phyloP scores from a whole-genome alignment of 2,888 invertebrate species.

The Epicampocera succincta region DNA sequence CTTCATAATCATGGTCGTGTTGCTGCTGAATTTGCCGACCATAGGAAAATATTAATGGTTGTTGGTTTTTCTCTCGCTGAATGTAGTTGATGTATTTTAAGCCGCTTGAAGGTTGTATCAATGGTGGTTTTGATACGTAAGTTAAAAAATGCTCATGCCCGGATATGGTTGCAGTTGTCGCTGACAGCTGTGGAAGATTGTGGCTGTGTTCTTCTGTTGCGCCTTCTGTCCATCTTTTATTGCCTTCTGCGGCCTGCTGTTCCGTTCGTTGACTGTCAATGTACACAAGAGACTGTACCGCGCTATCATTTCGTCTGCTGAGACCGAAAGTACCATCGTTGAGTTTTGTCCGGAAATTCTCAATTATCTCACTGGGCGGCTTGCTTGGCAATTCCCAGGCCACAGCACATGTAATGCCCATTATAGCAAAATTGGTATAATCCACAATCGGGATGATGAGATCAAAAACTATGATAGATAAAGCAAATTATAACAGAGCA shows the following conservation, averaged over 20 bases:
- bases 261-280: conserved; percentile 60
- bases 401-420: conserved; percentile 88
- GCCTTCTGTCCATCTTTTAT: conserved; percentile 23
- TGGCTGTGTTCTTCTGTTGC: not conserved
- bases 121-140: conserved; percentile 26
- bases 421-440: conserved; percentile 83
- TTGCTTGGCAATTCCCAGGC: conserved; percentile 90
- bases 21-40: conserved; percentile 37
- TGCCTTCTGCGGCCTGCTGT: conserved; percentile 1
- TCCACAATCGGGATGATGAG: conserved; percentile 81
- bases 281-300: conserved; percentile 62
- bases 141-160: conserved; percentile 49
- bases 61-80: conserved; percentile 22
- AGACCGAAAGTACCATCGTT: conserved; percentile 77
- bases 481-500: conserved; percentile 49
- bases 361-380: conserved; percentile 80
- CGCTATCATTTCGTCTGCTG: conserved; percentile 76
- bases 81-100: conserved; percentile 36
- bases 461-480: conserved; percentile 76
- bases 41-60: conserved; percentile 35
- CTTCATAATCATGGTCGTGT: conserved; percentile 28
- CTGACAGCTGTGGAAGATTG: conserved; percentile 35
- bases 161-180: conserved; percentile 60
- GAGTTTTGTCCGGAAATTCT: conserved; percentile 77
- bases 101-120: conserved; percentile 20